phyloP scores from a whole-genome alignment of 2,113 vertebrate genomes.

The Miniopterus natalensis region DNA sequence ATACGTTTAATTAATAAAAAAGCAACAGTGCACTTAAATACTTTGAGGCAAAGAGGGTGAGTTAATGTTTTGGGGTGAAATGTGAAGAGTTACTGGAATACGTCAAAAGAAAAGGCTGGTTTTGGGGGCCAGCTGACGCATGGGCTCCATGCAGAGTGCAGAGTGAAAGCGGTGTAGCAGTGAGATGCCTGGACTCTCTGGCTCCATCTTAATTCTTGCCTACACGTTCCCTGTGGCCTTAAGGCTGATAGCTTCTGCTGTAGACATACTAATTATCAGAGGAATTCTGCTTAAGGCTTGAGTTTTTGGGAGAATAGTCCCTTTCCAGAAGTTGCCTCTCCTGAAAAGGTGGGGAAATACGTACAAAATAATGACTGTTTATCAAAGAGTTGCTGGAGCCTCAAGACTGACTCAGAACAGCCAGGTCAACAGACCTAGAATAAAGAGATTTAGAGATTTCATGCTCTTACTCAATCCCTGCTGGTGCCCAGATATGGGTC shows the following conservation, averaged over 20 bases:
- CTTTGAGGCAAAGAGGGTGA: background rate
- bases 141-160: background rate
- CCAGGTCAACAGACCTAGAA: background rate
- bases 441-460: background rate
- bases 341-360: background rate
- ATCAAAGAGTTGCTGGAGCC: background rate
- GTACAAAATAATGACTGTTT: background rate
- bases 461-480: background rate
- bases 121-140: background rate
- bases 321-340: background rate
- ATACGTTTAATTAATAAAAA: background rate
- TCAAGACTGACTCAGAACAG: background rate
- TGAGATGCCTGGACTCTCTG: background rate
- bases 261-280: background rate
- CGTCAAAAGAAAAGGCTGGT: background rate
- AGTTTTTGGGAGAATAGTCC: background rate
- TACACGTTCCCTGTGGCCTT: background rate
- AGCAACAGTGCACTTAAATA: background rate
- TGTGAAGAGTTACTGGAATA: background rate
- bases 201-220: background rate
- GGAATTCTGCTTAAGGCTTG: background rate
- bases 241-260: background rate
- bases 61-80: background rate
- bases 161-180: no score
- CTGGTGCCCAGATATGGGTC: background rate